Evolutionary conservation across 2,888 invertebrate species (phyloP), one percentile per base, ranked within the genome.

Genomic region (Cremastinae sp.): DNA sequence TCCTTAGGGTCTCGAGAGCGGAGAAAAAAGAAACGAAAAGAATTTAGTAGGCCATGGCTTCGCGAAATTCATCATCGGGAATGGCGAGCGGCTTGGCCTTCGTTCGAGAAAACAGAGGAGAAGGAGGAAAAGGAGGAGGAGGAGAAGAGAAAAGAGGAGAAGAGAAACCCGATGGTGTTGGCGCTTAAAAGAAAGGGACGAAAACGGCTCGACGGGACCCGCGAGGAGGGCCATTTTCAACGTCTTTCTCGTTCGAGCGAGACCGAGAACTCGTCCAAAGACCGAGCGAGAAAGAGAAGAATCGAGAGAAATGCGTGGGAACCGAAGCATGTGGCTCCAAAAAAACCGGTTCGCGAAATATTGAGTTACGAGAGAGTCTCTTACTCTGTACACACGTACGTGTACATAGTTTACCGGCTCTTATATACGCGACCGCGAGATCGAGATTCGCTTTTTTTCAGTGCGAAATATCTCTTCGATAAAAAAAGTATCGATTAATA

Each of bases 251-350:
- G n/a, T n/a, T 61, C 51, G 58, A 68, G 68, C 58, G 59, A 62
- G 70, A 70, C 47, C 55, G 55, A 45, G 59, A 14, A 20, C 68
- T 75, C 66, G 56, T 55, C 61, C 16, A 16, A 45, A 43, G 37
- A 56, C 20, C 41, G n/a, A 41, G 41, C 22, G 58, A 28, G n/a
- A 43, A 12, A 14, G 37, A 41, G 16, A 41, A 9, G 16, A 66
- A 51, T 56, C 55, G 69, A 83, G 82, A 85, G 84, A 86, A 86
- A 85, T 85, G 84, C 85, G 86, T 86, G 86, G 85, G 86, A 86
- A 86, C 84, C 82, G 79, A 85, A 83, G 80, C 85, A 84, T 85
- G 84, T 85, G 83, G 85, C 81, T 79, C 79, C 80, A n/a, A n/a
- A 73, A 75, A 75, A 83, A 83, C 83, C 81, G 86, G 82, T 82